Conservation (phyloP, 2,113 vertebrate species). For the Nothobranchius furzeri region DNA sequence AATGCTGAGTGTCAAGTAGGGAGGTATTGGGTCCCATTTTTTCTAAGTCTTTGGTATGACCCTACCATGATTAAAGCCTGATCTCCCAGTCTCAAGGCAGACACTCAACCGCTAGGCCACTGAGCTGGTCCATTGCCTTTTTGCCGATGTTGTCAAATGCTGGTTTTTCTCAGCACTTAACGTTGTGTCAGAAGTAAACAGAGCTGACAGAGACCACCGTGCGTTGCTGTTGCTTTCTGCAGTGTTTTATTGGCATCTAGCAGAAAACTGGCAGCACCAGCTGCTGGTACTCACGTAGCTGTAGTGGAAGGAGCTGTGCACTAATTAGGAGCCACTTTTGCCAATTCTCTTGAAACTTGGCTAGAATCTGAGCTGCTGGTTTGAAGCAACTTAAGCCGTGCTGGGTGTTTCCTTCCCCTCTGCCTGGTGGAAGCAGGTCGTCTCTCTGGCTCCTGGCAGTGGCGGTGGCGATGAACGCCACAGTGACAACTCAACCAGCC, state of each 20-base stretch:
- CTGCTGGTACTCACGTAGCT: neutral
- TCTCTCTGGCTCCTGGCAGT: conserved; percentile 13
- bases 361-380: neutral
- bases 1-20: too few species aligned
- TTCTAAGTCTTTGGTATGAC: too few species aligned
- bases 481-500: conserved; percentile 6
- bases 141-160: too few species aligned
- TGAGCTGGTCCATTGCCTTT: neutral
- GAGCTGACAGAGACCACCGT: neutral
- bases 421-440: conserved; percentile 17
- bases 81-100: too few species aligned
- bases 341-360: neutral
- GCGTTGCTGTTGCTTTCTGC: neutral
- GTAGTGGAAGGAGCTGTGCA: neutral
- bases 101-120: too few species aligned
- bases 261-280: neutral
- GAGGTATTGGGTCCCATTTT: too few species aligned
- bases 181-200: neutral
- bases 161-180: neutral
- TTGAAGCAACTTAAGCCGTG: neutral
- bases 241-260: neutral
- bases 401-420: neutral
- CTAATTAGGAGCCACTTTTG: conserved; percentile 7
- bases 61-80: too few species aligned
- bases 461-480: neutral